A percentile compares a stretch with the other conserved stretches of the same genome.
These are phyloP conservation scores for Dinocampus coccinellae DNA, from an alignment of 2,888 invertebrate species.

Conservation along the genomic window DNA sequence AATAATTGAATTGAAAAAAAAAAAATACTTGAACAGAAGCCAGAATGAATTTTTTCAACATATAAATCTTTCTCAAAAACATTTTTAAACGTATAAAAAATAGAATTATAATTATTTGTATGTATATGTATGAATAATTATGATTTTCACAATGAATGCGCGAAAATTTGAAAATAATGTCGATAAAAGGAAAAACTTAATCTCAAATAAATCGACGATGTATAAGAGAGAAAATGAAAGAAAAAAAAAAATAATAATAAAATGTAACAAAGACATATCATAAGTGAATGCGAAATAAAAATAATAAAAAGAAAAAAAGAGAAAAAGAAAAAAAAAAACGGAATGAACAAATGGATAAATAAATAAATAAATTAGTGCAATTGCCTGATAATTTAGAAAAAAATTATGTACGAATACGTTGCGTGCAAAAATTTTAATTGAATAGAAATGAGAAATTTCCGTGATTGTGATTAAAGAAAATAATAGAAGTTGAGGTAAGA, in stretches of 20 bases:
- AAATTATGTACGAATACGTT: constrained; percentile 57
- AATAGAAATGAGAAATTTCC: too few relatives aligned
- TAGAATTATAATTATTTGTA: constrained; percentile 15
- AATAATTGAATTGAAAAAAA: too few relatives aligned
- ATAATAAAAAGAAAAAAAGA: constrained; percentile 35
- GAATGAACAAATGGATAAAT: constrained; percentile 7
- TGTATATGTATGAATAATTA: background rate
- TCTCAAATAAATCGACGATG: constrained; percentile 49
- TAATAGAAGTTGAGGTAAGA: background rate
- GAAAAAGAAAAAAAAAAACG: constrained; percentile 43
- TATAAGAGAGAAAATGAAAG: constrained; percentile 35
- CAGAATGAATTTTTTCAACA: constrained; percentile 63
- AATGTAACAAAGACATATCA: constrained; percentile 68
- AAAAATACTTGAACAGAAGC: constrained; percentile 49
- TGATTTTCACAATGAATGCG: background rate
- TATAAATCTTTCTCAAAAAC: constrained; percentile 57
- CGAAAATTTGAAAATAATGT: background rate
- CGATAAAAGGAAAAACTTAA: constrained; percentile 3
- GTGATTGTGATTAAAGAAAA: constrained; percentile 3
- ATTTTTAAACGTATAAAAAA: background rate
- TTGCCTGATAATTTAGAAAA: constrained; percentile 67
- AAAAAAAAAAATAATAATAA: too few relatives aligned
- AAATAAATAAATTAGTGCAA: constrained; percentile 61
- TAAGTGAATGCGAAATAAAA: constrained; percentile 50
- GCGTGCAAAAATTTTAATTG: constrained; percentile 57